These are phyloP conservation scores for Montifringilla adamsi DNA, from an alignment of 2,113 vertebrate genomes.

Conservation along the genomic window DNA sequence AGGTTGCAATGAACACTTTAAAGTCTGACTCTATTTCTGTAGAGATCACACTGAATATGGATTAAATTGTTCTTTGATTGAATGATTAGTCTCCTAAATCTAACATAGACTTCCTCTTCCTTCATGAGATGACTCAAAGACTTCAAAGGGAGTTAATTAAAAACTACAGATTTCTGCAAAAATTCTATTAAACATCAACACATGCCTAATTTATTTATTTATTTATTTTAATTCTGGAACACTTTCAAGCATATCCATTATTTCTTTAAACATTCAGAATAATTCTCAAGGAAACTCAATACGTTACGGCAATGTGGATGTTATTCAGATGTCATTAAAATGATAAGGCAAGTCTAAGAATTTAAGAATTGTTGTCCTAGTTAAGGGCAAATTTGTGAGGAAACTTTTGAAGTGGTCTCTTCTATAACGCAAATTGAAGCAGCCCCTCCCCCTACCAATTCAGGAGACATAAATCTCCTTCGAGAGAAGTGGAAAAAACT, in stretches of 20 bases:
- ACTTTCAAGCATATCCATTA: background rate
- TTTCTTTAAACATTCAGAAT: background rate
- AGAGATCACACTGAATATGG: background rate
- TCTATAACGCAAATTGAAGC: background rate
- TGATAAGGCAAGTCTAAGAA: background rate
- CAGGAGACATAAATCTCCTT: background rate
- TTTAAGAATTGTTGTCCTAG: background rate
- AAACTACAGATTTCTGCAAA: background rate
- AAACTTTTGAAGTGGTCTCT: background rate
- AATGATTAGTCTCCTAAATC: background rate
- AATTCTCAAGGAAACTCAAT: background rate
- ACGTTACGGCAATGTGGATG: background rate
- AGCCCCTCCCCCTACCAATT: rapidly evolving
- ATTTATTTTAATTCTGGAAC: background rate
- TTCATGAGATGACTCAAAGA: background rate
- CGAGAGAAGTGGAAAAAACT: rapidly evolving
- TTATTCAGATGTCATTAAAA: background rate
- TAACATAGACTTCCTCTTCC: background rate
- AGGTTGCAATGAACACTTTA: background rate
- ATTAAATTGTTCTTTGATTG: background rate
- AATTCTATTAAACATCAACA: background rate
- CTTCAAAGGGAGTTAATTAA: background rate
- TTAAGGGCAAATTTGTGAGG: background rate
- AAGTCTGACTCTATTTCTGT: background rate
- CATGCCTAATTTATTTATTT: too few relatives aligned